phyloP scores from a whole-genome alignment of 2,888 invertebrate species.

The Cremastinae sp. region DNA sequence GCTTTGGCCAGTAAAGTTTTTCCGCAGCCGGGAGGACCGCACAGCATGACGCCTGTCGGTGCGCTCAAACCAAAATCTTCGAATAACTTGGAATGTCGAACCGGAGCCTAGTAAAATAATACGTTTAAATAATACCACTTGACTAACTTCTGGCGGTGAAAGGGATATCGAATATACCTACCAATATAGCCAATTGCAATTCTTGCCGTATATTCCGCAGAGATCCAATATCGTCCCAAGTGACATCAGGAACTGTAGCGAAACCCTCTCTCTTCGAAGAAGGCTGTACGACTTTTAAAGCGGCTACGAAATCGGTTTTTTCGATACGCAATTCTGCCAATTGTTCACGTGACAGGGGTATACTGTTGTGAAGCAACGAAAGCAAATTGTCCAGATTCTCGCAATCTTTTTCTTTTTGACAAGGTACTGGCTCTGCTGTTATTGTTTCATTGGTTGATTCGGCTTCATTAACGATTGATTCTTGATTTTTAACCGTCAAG shows the following conservation, averaged over 20 bases:
- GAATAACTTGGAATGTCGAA: conserved; percentile 91
- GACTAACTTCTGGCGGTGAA: neutral
- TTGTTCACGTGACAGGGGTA: conserved; percentile 84
- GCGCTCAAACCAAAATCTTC: conserved; percentile 89
- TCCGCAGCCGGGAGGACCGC: conserved; percentile 98
- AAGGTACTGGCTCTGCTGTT: conserved; percentile 72
- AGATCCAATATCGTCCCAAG: conserved; percentile 98
- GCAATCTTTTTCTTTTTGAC: conserved; percentile 40
- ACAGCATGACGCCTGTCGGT: conserved; percentile 95
- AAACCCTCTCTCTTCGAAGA: conserved; percentile 98
- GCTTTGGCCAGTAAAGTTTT: conserved; percentile 99
- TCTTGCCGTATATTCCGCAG: conserved; percentile 93
- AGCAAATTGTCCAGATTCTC: conserved; percentile 83
- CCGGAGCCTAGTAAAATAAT: conserved; percentile 86
- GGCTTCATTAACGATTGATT: conserved; percentile 12
- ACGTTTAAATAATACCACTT: conserved; percentile 4
- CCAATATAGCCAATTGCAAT: conserved; percentile 93
- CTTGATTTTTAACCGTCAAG: too few relatives aligned
- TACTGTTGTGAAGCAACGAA: conserved; percentile 85
- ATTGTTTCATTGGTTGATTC: conserved; percentile 21
- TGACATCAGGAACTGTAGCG: conserved; percentile 97
- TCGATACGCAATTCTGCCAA: conserved; percentile 86
- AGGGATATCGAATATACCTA: conserved; percentile 76
- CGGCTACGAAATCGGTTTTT: conserved; percentile 89
- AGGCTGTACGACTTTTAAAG: conserved; percentile 92